Conservation (phyloP, 1,140 invertebrate species). For the Aleiodes sp. region DNA sequence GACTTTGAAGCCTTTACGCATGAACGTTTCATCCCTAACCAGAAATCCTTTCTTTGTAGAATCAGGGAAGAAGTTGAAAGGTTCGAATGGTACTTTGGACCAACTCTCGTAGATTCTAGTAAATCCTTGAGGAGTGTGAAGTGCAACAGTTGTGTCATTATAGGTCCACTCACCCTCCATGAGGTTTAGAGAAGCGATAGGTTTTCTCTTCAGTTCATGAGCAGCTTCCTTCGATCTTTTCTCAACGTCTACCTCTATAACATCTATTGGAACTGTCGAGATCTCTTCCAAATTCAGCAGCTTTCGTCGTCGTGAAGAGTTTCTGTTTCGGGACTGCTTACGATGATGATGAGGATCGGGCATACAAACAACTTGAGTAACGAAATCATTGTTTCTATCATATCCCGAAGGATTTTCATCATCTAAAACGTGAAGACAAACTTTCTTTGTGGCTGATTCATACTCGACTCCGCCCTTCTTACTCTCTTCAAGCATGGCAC, state of each 20-base stretch:
- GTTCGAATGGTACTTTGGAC: constrained; percentile 13
- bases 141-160: constrained; percentile 7
- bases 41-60: background rate
- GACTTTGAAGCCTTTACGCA: background rate
- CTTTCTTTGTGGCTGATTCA: constrained; percentile 20
- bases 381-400: background rate
- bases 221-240: background rate
- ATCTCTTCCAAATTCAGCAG: background rate
- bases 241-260: background rate
- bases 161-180: constrained; percentile 29
- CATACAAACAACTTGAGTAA: constrained; percentile 28
- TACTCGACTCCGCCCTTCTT: background rate
- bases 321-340: constrained; percentile 2
- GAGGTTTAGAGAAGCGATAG: constrained; percentile 23
- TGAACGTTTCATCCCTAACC: constrained; percentile 18
- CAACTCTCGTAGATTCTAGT: constrained; percentile 34
- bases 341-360: background rate
- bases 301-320: constrained; percentile 11
- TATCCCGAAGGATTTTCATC: background rate
- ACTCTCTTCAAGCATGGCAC: background rate
- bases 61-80: background rate
- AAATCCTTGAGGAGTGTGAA: constrained; percentile 22
- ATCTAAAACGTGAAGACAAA: constrained; percentile 30
- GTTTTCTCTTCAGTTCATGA: constrained; percentile 9
- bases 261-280: background rate